Evolutionary conservation across 2,113 vertebrate species (phyloP), one percentile per base, ranked within the genome.

Genomic region (Stictonetta naevosa): DNA sequence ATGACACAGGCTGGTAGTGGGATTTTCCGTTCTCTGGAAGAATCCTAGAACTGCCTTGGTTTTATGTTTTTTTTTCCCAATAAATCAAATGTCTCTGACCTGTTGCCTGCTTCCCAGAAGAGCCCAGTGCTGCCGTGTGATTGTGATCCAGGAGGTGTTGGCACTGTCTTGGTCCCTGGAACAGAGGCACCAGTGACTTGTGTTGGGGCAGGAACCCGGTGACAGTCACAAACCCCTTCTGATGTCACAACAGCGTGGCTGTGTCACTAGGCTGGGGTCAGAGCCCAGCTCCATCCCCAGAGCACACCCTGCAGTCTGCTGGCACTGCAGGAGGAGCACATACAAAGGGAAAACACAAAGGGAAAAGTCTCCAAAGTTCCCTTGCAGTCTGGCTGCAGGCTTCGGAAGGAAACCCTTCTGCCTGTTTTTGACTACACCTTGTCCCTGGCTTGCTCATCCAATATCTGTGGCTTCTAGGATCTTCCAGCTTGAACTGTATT

Each of bases 401-500:
- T 75, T 73, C 3, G 5, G 62, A 33, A 28, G 16, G 34, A 68
- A 7, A 12, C 8, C 18, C 8, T 28, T 25, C 16, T 2, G 11
- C 25, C 34, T 66, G 36, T 8, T 38, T 22, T 40, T n/a, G 42
- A 14, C 11, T 73, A 36, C 3, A 1, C 13, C 22, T 84, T 42
- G 34, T 64, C 16, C 34, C 22, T 42, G 50, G 29, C 18, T 55
- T 28, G 7, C 31, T 29, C 44, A 17, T 2, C 56, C 38, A 5
- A 1, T 12, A 10, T 10, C 13, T 6, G 2, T 36, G 48, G 20
- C 21, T n/a, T 55, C 33, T 10, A 5, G 34, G 6, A 0, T 1
- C 52, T 82, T 11, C 55, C 31, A 7, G 0, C 15, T 34, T 17
- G 3, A 20, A 14, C 1, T 29, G 17, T 4, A 2, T 28, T 33